Percentiles rank a stretch among this genome's conserved stretches.
Evolutionary conservation across 1,140 invertebrate species (phyloP).

Genomic region (Ips typographus): DNA sequence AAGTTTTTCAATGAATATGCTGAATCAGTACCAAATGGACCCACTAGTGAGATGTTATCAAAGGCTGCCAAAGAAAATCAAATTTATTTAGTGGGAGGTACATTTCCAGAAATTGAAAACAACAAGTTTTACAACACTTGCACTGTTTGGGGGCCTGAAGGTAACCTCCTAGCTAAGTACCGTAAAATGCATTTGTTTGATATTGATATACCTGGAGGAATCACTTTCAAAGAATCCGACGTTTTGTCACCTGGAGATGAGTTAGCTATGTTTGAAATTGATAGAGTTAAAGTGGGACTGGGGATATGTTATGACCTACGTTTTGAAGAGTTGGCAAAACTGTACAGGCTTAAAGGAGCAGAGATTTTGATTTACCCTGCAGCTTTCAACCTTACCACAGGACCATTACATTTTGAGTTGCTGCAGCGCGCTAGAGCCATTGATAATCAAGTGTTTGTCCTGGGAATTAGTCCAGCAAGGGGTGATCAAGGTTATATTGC

Average conservation of each 20-base stretch:
- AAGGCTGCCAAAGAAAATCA: slow-evolving; percentile 73
- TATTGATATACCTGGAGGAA: slow-evolving; percentile 90
- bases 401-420: slow-evolving; percentile 90
- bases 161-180: slow-evolving; percentile 72
- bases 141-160: slow-evolving; percentile 81
- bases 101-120: slow-evolving; percentile 77
- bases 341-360: slow-evolving; percentile 65
- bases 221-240: slow-evolving; percentile 92
- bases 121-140: slow-evolving; percentile 86
- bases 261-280: slow-evolving; percentile 73
- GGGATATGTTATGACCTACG: slow-evolving; percentile 96
- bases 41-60: slow-evolving; percentile 71
- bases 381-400: slow-evolving; percentile 95
- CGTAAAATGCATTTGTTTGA: slow-evolving; percentile 94
- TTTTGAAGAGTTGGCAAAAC: slow-evolving; percentile 84
- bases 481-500: slow-evolving; percentile 78
- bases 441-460: slow-evolving; percentile 84
- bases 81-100: slow-evolving; percentile 86
- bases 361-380: slow-evolving; percentile 57
- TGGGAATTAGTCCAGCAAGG: slow-evolving; percentile 75
- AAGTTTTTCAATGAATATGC: slow-evolving; percentile 85
- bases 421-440: slow-evolving; percentile 77
- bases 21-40: slow-evolving; percentile 76
- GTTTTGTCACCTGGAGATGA: slow-evolving; percentile 74
- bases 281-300: slow-evolving; percentile 86